Conservation (phyloP, 2,888 invertebrate species). For the Neuroscelio doddi region DNA sequence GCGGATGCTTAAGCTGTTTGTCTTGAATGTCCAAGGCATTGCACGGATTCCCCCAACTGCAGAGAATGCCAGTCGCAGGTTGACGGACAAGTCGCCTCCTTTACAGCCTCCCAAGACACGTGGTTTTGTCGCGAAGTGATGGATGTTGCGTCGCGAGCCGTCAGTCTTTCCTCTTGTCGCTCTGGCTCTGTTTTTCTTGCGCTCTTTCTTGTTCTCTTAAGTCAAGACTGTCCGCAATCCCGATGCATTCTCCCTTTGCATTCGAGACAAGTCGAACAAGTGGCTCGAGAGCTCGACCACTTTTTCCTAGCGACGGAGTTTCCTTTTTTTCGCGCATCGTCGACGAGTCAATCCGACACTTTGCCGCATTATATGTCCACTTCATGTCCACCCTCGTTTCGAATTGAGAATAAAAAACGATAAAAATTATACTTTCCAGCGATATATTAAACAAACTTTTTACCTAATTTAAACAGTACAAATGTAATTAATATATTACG, state of each 20-base stretch:
- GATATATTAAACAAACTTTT: too few species aligned
- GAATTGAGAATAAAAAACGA: not conserved
- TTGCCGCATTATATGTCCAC: conserved; percentile 47
- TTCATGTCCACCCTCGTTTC: conserved; percentile 35
- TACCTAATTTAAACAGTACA: too few species aligned
- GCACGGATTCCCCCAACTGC: too few species aligned
- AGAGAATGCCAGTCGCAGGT: conserved; percentile 31
- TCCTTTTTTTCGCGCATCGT: conserved; percentile 48
- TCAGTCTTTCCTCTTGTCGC: conserved; percentile 51
- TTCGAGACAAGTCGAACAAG: conserved; percentile 57
- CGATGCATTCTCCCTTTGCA: conserved; percentile 19
- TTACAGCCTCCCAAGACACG: conserved; percentile 52
- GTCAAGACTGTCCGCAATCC: conserved; percentile 25
- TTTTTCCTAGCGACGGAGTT: conserved; percentile 61
- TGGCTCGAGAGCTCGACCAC: conserved; percentile 66
- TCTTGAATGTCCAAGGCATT: too few species aligned
- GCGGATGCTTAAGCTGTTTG: conserved; percentile 20
- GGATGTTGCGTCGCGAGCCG: conserved; percentile 58
- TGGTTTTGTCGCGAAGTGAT: conserved; percentile 63
- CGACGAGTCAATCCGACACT: conserved; percentile 64
- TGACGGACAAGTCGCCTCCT: conserved; percentile 54
- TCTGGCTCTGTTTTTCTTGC: conserved; percentile 32
- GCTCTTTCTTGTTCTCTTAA: conserved; percentile 24
- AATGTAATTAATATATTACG: too few species aligned
- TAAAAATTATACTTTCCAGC: too few species aligned